Base-by-base conservation (phyloP, 2,888 invertebrate genomes). In the Macrosoma leucophasiata region DNA sequence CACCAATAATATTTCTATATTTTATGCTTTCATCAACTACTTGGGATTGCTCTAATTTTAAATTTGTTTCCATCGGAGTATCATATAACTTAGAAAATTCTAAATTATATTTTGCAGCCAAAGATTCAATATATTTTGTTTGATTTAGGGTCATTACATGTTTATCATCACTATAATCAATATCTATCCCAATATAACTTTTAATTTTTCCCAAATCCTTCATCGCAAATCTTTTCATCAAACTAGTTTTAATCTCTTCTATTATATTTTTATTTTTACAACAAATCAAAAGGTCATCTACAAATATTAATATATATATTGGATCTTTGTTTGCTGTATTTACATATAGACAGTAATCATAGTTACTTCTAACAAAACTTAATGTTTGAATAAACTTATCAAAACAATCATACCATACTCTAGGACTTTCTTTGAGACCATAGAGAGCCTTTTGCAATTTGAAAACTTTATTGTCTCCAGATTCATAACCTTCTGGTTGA, bases 131-230 rank as follows among this genome's bases (percentile, higher is more conserved):
- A n/a, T n/a, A n/a, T n/a, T n/a, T n/a, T n/a, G n/a, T n/a, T n/a
- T n/a, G n/a, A n/a, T n/a, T n/a, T n/a, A n/a, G n/a, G n/a, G n/a
- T n/a, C n/a, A n/a, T n/a, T n/a, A n/a, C n/a, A n/a, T 26, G 35
- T 42, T 25, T 31, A 8, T 41, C 39, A 43, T 58, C 28, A 37
- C 47, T 48, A 41, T 58, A 48, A 15, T 51, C 43, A 45, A 63
- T 53, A 39, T 62, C 50, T 30, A 63, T 63, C 1, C 62, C 62
- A 41, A 65, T 38, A 33, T 62, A 60, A 8, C 13, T 55, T 42
- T 50, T 55, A 29, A 56, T 31, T 54, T 48, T 53, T 9, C 56
- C 57, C 4, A 59, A 18, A 26, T 64, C 52, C 43, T 58, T 58
- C 51, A 57, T 60, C n/a, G 11, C 24, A 47, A 53, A 52, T 34